Evolutionary conservation across 2,113 vertebrate genomes (phyloP), one percentile per base, ranked within the genome.

Genomic region (Trichomycterus rosablanca): DNA sequence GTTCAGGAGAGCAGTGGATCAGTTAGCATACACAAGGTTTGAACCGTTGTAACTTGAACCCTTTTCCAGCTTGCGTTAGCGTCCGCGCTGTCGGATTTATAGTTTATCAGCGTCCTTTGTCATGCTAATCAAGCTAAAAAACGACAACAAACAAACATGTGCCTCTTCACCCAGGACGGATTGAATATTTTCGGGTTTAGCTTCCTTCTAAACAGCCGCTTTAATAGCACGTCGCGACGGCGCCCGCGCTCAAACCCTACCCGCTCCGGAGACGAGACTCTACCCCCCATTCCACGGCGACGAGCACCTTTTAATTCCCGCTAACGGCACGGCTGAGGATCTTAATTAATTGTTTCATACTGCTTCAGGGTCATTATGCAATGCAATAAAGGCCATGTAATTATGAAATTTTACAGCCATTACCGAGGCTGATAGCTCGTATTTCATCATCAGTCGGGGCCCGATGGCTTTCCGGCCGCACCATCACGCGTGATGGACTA

Each of bases 341-440:
- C 93, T 97, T 99, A 99, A 99, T 99, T 98, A 99, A 99, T 99
- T 99, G 94, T 99, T 95, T 93, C 94, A 96, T 95, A 97, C 93
- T 95, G 94, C 94, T 95, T 93, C 91, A 89, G 93, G 96, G 95
- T 97, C 95, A 98, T 99, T 97, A 97, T 97, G 96, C 96, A 97
- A 94, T 94, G 96, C 92, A 98, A 99, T 99, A 99, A 99, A 97
- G 93, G 92, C 93, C 90, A 87, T 98, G 96, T 98, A 99, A 99
- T 99, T 99, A 99, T 98, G 92, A 98, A 95, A 98, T 98, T 99
- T 98, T 97, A 99, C 95, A 99, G 95, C 96, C 94, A 99, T 98
- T 99, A 98, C 95, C 87, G 87, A 90, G 92, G 92, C 93, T 95
- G 95, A 96, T 91, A 93, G 93, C 92, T 99, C 93, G 89, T 99